A percentile compares a stretch with the other conserved stretches of the same genome.
Evolutionary conservation across 2,797 vertebrate genomes (phyloP).

Genomic region (Sebastes hopkinsi): DNA sequence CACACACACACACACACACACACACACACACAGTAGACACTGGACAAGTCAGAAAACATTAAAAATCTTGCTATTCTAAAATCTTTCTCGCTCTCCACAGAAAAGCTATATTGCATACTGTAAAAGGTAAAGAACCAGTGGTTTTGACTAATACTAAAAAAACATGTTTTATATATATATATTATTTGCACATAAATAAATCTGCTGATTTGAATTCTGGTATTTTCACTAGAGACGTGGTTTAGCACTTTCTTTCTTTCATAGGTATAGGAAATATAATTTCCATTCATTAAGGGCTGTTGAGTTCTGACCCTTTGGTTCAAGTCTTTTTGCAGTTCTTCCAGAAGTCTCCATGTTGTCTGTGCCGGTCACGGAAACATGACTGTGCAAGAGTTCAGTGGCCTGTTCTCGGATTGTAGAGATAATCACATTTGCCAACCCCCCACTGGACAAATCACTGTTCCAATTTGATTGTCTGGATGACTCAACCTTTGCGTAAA

Average conservation of each 20-base stretch:
- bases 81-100: constrained; percentile 48
- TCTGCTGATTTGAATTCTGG: constrained; percentile 49
- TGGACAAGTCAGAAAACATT: constrained; percentile 44
- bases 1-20: too few species aligned
- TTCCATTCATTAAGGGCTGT: constrained; percentile 4
- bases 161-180: constrained; percentile 49
- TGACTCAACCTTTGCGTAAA: background rate
- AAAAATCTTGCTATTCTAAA: constrained; percentile 48
- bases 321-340: constrained; percentile 5
- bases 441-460: background rate
- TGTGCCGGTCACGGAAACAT: background rate
- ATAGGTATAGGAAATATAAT: constrained; percentile 12
- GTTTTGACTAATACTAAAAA: constrained; percentile 71
- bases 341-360: background rate
- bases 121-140: constrained; percentile 71
- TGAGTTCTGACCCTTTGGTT: constrained; percentile 17
- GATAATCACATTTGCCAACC: background rate
- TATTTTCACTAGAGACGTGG: constrained; percentile 26
- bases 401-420: background rate
- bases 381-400: background rate
- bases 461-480: constrained; percentile 29
- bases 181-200: constrained; percentile 75
- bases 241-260: constrained; percentile 41
- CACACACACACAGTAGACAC: constrained; percentile 44
- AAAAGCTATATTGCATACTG: constrained; percentile 70